Evolutionary conservation across 2,113 vertebrate species (phyloP).

Genomic region (Todiramphus chloris): DNA sequence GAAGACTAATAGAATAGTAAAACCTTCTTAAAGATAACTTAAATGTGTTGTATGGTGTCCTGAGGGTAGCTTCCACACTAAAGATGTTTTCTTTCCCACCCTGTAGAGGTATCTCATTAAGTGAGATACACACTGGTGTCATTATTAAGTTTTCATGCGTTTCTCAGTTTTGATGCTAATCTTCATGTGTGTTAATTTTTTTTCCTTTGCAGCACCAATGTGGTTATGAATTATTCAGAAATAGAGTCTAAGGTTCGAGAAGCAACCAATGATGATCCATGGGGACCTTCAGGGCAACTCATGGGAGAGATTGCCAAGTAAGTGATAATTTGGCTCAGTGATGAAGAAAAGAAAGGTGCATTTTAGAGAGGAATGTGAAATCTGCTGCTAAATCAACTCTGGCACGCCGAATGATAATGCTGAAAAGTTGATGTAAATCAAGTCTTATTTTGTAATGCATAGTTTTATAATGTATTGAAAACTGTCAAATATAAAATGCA

Average conservation of each 20-base stretch:
- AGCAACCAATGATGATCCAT: conserved; percentile 98
- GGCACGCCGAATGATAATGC: not conserved
- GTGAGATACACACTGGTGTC: conserved; percentile 69
- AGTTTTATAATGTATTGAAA: not conserved
- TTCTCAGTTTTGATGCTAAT: conserved; percentile 85
- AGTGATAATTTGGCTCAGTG: conserved; percentile 83
- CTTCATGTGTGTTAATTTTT: conserved; percentile 73
- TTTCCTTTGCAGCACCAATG: conserved; percentile 91
- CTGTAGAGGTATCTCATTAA: conserved; percentile 81
- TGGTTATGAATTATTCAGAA: conserved; percentile 99
- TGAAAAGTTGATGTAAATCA: not conserved
- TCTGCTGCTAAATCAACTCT: conserved; percentile 47
- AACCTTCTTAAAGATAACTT: conserved; percentile 74
- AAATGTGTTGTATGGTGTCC: conserved; percentile 71
- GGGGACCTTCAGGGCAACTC: conserved; percentile 97
- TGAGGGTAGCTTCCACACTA: conserved; percentile 72
- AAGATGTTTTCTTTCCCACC: conserved; percentile 67
- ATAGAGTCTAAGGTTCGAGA: conserved; percentile 99
- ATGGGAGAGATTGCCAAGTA: conserved; percentile 98
- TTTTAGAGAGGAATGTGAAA: conserved; percentile 63
- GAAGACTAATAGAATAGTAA: conserved; percentile 73
- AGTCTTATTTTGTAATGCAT: not conserved
- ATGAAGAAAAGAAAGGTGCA: conserved; percentile 71
- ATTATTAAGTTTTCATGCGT: conserved; percentile 86
- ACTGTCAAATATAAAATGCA: not conserved